Conservation (phyloP, 1,140 invertebrate genomes). For the Sitobion miscanthi region DNA sequence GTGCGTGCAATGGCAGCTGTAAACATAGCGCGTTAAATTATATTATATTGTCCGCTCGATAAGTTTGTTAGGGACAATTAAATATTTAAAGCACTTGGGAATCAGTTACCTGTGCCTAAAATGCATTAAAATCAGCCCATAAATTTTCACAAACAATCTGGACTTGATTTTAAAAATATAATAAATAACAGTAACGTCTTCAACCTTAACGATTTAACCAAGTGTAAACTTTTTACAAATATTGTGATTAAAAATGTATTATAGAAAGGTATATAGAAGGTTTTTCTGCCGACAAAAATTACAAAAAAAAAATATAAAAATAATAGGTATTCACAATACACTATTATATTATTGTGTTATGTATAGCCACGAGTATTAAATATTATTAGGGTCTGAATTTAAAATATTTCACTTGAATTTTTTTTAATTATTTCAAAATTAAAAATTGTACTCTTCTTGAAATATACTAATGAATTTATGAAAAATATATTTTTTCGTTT, state of each 20-base stretch:
- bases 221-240: neutral
- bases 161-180: neutral
- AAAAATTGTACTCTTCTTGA: no score
- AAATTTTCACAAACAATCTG: neutral
- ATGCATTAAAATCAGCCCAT: neutral
- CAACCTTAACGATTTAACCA: neutral
- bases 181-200: slow-evolving; percentile 1
- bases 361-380: no score
- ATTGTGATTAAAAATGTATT: neutral
- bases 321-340: neutral
- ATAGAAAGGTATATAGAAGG: neutral
- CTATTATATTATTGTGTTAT: no score
- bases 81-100: neutral
- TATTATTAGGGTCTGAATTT: no score
- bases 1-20: neutral
- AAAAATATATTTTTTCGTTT: no score
- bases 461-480: no score
- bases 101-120: neutral
- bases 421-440: no score
- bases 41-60: neutral
- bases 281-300: neutral
- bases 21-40: neutral
- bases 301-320: neutral
- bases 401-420: no score
- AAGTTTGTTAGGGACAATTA: neutral